phyloP scores from a whole-genome alignment of 2,888 invertebrate species.

The Trypoxylon attenuatum region DNA sequence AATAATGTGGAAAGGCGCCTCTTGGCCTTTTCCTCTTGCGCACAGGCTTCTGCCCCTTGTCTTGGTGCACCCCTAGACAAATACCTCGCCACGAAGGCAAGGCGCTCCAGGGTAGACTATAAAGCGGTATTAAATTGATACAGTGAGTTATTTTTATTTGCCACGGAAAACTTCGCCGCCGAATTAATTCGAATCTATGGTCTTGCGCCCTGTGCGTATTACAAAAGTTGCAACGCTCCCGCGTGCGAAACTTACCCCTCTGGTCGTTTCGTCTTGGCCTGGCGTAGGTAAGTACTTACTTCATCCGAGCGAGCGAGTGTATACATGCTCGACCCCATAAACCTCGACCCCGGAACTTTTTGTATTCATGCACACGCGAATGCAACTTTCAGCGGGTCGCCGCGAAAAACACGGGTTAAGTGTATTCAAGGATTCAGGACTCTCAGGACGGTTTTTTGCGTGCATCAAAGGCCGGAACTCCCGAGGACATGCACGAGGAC shows the following conservation, averaged over 20 bases:
- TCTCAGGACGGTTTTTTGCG: constrained; percentile 28
- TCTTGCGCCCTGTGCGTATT: constrained; percentile 49
- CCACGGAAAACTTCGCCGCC: constrained; percentile 62
- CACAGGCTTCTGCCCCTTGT: no score
- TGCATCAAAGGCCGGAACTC: constrained; percentile 12
- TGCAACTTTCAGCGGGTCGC: constrained; percentile 44
- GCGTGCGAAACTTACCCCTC: constrained; percentile 21
- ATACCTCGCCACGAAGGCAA: background rate
- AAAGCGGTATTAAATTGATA: constrained; percentile 63
- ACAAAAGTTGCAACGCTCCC: constrained; percentile 55
- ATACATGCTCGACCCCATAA: constrained; percentile 42
- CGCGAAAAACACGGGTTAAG: constrained; percentile 45
- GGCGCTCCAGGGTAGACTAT: constrained; percentile 2
- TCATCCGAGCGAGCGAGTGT: constrained; percentile 2
- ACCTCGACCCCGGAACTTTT: constrained; percentile 45
- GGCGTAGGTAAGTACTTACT: no score
- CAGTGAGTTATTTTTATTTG: constrained; percentile 62
- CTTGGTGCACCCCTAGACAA: background rate
- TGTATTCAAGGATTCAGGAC: constrained; percentile 52
- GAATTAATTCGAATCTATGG: constrained; percentile 67
- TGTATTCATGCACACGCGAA: constrained; percentile 45
- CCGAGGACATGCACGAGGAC: no score
- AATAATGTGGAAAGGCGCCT: constrained; percentile 47
- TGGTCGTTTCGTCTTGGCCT: background rate
- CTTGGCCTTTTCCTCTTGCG: background rate